Conservation (phyloP, 2,113 vertebrate species). For the Sterrhoptilus dennistouni region DNA sequence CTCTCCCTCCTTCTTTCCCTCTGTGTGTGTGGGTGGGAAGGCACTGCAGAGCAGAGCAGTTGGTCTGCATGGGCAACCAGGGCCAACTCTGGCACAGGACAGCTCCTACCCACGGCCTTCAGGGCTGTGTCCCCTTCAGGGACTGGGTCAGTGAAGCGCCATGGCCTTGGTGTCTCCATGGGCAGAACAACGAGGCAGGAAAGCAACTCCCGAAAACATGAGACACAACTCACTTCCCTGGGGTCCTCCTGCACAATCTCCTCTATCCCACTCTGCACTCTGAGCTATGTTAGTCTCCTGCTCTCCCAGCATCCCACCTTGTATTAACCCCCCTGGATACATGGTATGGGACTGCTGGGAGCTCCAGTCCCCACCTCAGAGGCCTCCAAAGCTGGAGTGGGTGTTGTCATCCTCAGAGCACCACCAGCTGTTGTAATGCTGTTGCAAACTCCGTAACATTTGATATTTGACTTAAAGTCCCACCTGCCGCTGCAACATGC, state of each 20-base stretch:
- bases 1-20: neutral
- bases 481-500: neutral
- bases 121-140: neutral
- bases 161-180: fast-evolving
- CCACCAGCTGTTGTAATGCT: neutral
- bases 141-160: neutral
- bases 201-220: fast-evolving
- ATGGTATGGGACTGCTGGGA: fast-evolving
- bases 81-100: neutral
- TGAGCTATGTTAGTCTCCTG: fast-evolving
- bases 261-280: neutral
- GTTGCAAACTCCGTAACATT: neutral
- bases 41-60: neutral
- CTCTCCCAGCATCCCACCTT: neutral
- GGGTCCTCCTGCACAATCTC: neutral
- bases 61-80: fast-evolving
- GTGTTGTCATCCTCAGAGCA: neutral
- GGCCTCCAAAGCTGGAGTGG: neutral
- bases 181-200: neutral
- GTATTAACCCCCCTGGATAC: neutral
- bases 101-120: neutral
- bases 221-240: neutral
- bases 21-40: neutral
- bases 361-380: neutral
- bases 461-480: neutral